Conservation (phyloP, 37 sponge, comb jelly and placozoan genomes). For the Spongia lamella region DNA sequence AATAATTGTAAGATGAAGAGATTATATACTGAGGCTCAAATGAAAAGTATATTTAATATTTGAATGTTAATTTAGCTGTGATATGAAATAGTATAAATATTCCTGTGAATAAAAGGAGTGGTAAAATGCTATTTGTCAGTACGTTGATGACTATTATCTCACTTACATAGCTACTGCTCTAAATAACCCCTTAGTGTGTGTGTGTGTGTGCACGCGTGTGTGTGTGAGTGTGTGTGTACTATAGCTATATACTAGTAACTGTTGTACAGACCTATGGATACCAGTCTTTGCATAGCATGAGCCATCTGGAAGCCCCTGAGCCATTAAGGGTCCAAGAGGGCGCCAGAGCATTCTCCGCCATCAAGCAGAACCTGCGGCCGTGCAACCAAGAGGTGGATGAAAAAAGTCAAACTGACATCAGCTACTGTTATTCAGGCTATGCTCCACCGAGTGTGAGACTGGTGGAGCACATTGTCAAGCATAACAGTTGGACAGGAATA, state of each 20-base stretch:
- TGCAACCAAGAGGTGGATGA: constrained; percentile 63
- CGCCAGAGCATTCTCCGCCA: constrained; percentile 41
- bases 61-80: too few species aligned
- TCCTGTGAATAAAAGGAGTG: too few species aligned
- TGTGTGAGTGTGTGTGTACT: neutral
- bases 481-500: constrained; percentile 39
- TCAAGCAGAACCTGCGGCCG: constrained; percentile 68
- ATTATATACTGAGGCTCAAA: too few species aligned
- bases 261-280: constrained; percentile 74
- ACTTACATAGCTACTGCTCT: too few species aligned
- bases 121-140: too few species aligned
- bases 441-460: constrained; percentile 93
- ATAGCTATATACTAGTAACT: too few species aligned
- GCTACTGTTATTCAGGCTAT: constrained; percentile 95
- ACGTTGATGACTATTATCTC: too few species aligned
- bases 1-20: constrained; percentile 54
- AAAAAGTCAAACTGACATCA: constrained; percentile 72
- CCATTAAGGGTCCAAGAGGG: constrained; percentile 73
- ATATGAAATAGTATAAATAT: neutral
- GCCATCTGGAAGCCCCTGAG: constrained; percentile 80
- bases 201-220: neutral
- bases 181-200: too few species aligned
- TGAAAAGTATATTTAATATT: too few species aligned
- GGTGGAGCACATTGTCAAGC: constrained; percentile 69
- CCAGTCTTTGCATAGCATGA: constrained; percentile 74